Base-by-base conservation (phyloP, 2,113 vertebrate genomes). In the Stigmatopora argus region DNA sequence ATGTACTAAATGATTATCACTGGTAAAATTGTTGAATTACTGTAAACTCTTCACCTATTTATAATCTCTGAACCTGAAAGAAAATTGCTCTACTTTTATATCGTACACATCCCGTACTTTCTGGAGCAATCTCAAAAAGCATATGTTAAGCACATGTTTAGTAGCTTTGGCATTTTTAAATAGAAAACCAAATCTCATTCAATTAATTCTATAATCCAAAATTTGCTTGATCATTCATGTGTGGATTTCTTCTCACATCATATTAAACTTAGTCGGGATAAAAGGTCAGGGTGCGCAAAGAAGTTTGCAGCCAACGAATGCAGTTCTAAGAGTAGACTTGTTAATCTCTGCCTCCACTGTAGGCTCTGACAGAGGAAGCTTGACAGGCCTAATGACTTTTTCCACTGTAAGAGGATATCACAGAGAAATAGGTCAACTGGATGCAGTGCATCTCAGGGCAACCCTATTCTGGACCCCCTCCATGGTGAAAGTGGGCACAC, bases 341-440 rank as follows among this genome's bases (percentile, higher is more conserved):
- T 48, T 82, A 82, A 85, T 85, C 71, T 23, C 41, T 71, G 26
- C 64, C 52, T 66, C 51, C 62, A 61, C 26, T 23, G 21, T 60
- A 75, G 56, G 72, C 71, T 78, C 67, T 71, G 69, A 79, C 10
- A 64, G 62, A 71, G 44, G 49, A 71, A 65, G 74, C 80, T 77
- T 55, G 45, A 68, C 58, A 46, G 62, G 70, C 75, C 73, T 78
- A 55, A 81, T 79, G 77, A 65, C 62, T 26, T 74, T 83, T 77
- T 45, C 72, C 60, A 63, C 31, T 69, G 69, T 81, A 80, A 84
- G 80, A 83, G 68, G 78, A 87, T 78, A 78, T 77, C n/a, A 18
- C 59, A 64, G 65, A 69, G 82, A 77, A 76, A 69, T 53, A 19
- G 74, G 78, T 83, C 74, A 81, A 65, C 67, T 19, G 34, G n/a